A percentile compares a stretch with the other conserved stretches of the same genome.
These are phyloP conservation scores for Ispidina lecontei DNA, from an alignment of 2,797 vertebrate species.

Conservation along the genomic window DNA sequence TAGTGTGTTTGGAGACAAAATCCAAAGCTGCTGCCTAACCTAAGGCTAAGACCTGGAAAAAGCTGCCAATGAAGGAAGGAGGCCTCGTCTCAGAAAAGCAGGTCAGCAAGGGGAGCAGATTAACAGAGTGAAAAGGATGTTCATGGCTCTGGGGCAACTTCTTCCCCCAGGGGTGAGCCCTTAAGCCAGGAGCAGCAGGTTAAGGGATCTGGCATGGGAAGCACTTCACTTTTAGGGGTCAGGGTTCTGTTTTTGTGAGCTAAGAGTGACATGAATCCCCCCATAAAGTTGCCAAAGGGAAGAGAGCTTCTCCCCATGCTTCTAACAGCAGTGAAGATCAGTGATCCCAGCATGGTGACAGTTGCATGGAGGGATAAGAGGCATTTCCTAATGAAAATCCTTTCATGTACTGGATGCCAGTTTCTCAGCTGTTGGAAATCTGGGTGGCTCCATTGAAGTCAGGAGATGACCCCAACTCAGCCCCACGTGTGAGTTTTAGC, in stretches of 20 bases:
- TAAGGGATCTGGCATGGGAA: neutral
- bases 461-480: constrained; percentile 4
- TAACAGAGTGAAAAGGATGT: neutral
- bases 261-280: neutral
- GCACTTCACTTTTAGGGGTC: neutral
- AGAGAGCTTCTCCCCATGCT: neutral
- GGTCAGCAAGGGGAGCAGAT: neutral
- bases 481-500: constrained; percentile 5
- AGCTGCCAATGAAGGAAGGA: neutral
- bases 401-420: constrained; percentile 15
- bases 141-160: neutral
- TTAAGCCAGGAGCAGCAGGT: neutral
- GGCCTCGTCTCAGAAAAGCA: neutral
- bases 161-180: neutral
- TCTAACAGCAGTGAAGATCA: constrained; percentile 36
- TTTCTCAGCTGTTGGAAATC: constrained; percentile 44
- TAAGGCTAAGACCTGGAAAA: neutral
- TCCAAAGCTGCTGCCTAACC: neutral
- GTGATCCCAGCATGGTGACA: neutral
- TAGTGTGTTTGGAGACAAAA: neutral
- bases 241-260: neutral
- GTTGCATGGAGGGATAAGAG: neutral
- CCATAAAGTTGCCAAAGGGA: constrained; percentile 25
- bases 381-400: constrained; percentile 43
- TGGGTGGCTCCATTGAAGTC: constrained; percentile 41